Percentiles rank a stretch among this genome's conserved stretches.
Evolutionary conservation across 2,113 vertebrate genomes (phyloP).

Genomic region (Hemicordylus capensis): DNA sequence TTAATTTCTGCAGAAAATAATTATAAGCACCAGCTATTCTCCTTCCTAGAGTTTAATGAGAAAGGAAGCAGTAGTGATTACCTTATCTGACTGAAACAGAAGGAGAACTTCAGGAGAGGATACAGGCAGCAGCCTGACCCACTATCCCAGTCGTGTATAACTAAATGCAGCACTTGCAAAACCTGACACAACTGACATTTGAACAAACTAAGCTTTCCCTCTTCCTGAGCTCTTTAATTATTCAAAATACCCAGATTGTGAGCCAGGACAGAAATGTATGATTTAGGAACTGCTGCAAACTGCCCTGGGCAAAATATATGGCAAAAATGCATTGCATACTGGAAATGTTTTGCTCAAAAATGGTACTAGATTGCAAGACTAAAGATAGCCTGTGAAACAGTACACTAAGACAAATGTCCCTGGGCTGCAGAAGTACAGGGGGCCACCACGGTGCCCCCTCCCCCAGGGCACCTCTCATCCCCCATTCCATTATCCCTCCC

Average conservation of each 20-base stretch:
- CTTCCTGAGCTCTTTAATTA: background rate
- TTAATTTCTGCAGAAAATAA: rapidly evolving
- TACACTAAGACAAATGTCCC: no score
- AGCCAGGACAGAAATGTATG: background rate
- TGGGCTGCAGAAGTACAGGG: no score
- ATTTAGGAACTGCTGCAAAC: background rate
- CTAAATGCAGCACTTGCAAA: background rate
- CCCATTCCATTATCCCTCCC: no score
- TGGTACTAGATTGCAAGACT: background rate
- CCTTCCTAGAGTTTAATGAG: background rate
- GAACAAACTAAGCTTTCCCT: background rate
- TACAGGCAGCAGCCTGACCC: background rate
- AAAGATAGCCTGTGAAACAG: no score
- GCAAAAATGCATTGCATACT: background rate
- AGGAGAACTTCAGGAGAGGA: background rate
- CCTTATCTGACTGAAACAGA: constrained; percentile 45
- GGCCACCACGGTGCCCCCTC: no score
- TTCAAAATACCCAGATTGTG: background rate
- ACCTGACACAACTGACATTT: background rate
- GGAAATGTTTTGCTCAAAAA: background rate
- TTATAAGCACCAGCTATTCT: background rate
- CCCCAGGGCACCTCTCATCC: no score
- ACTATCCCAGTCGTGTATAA: rapidly evolving
- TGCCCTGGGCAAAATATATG: background rate
- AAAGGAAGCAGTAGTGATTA: constrained; percentile 14